phyloP scores from a whole-genome alignment of 2,888 invertebrate genomes.

The Noctua janthe region DNA sequence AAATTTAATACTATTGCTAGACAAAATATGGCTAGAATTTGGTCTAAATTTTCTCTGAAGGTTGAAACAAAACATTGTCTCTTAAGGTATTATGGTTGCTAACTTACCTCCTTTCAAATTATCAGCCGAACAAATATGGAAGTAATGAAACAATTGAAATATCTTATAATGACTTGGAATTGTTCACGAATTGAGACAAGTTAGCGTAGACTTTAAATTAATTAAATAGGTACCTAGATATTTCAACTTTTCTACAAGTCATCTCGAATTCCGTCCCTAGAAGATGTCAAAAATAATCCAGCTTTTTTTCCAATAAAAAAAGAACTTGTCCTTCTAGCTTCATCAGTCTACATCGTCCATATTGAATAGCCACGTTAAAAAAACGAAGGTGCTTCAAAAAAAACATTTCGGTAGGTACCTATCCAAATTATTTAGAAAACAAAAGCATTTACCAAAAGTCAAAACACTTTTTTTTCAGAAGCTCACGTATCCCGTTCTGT shows the following conservation, averaged over 20 bases:
- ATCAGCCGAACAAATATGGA: constrained; percentile 1
- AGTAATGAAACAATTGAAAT: constrained; percentile 6
- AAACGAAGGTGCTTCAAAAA: neutral
- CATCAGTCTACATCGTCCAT: too few species aligned
- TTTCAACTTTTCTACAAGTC: neutral
- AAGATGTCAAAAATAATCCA: neutral
- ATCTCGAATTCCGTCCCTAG: neutral
- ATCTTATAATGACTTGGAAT: neutral
- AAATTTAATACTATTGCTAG: constrained; percentile 4
- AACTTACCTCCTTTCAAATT: constrained; percentile 20
- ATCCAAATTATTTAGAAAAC: neutral
- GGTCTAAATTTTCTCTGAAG: neutral
- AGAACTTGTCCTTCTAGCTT: neutral
- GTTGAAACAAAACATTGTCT: constrained; percentile 10
- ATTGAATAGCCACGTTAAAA: neutral
- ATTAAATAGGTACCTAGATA: neutral
- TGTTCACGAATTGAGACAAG: constrained; percentile 2
- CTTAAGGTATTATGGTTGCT: constrained; percentile 6
- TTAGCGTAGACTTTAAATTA: neutral
- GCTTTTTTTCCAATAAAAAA: neutral
- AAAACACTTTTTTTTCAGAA: neutral
- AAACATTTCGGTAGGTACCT: neutral
- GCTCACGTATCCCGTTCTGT: neutral
- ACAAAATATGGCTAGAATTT: constrained; percentile 11
- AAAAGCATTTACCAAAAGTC: neutral